A percentile compares a stretch with the other conserved stretches of the same genome.
phyloP scores from a whole-genome alignment of 1,140 invertebrate species.

The Drosophila persimilis region DNA sequence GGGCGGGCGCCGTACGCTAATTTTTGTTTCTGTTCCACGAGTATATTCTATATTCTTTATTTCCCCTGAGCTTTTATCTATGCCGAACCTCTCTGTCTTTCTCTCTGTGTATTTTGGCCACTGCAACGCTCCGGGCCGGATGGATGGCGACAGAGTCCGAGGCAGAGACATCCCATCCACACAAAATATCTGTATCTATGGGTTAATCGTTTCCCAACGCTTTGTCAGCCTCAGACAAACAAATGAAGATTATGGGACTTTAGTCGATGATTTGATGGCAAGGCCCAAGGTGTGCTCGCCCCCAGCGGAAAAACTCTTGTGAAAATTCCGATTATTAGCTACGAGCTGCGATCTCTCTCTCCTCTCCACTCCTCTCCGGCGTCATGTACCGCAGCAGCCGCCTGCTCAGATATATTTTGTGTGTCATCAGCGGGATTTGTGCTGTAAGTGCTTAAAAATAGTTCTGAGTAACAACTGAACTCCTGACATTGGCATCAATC shows the following conservation, averaged over 20 bases:
- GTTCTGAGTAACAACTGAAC: background rate
- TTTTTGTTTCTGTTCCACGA: constrained; percentile 45
- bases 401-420: constrained; percentile 52
- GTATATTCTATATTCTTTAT: constrained; percentile 44
- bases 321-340: constrained; percentile 24
- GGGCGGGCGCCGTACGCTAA: constrained; percentile 62
- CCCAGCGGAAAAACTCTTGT: constrained; percentile 26
- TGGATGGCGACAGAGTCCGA: constrained; percentile 40
- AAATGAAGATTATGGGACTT: constrained; percentile 70
- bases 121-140: constrained; percentile 16
- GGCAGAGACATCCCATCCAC: constrained; percentile 11
- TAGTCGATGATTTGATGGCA: constrained; percentile 59
- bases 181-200: constrained; percentile 17
- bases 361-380: background rate
- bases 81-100: constrained; percentile 13
- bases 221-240: constrained; percentile 56
- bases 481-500: constrained; percentile 51
- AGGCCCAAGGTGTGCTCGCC: constrained; percentile 60
- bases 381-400: constrained; percentile 67
- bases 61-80: constrained; percentile 40
- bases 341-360: background rate
- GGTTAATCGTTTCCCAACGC: constrained; percentile 58
- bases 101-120: constrained; percentile 47
- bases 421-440: constrained; percentile 62
- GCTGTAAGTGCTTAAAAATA: constrained; percentile 61